Percentiles rank a stretch among this genome's conserved stretches.
phyloP scores from a whole-genome alignment of 2,888 invertebrate species.

The Volucella bombylans region DNA sequence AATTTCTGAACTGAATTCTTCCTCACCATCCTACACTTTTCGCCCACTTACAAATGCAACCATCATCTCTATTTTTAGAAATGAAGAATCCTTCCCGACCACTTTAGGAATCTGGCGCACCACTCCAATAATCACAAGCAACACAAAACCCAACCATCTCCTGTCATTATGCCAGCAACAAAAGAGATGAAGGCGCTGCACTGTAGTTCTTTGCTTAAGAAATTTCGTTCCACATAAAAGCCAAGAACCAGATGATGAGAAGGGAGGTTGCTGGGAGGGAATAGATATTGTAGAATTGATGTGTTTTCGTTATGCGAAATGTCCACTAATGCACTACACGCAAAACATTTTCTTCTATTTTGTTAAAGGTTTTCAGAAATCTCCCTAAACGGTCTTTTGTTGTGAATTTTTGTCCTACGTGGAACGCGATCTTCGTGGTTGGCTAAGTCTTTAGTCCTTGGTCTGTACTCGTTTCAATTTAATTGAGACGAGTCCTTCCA shows the following conservation, averaged over 20 bases:
- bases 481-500: slow-evolving; percentile 57
- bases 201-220: not conserved
- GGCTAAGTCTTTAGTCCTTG: not conserved
- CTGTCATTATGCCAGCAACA: slow-evolving; percentile 58
- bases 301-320: slow-evolving; percentile 6
- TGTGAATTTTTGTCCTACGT: not conserved
- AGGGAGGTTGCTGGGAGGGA: too few species aligned
- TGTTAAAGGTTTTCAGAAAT: not conserved
- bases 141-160: slow-evolving; percentile 37
- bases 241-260: not conserved
- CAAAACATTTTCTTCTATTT: not conserved
- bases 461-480: slow-evolving; percentile 8
- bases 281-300: not conserved
- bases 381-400: not conserved
- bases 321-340: slow-evolving; percentile 10
- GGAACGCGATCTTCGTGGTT: not conserved
- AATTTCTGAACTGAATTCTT: slow-evolving; percentile 59
- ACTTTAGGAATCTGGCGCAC: slow-evolving; percentile 66
- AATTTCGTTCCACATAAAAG: slow-evolving; percentile 53
- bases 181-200: slow-evolving; percentile 33
- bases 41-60: slow-evolving; percentile 12
- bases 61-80: slow-evolving; percentile 62
- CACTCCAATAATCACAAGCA: slow-evolving; percentile 45
- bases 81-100: slow-evolving; percentile 55
- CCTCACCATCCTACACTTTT: slow-evolving; percentile 9